Evolutionary conservation across 37 sponge, comb jelly and placozoan species (phyloP), one percentile per base, ranked within the genome.

Genomic region (Theonella swinhoei): DNA sequence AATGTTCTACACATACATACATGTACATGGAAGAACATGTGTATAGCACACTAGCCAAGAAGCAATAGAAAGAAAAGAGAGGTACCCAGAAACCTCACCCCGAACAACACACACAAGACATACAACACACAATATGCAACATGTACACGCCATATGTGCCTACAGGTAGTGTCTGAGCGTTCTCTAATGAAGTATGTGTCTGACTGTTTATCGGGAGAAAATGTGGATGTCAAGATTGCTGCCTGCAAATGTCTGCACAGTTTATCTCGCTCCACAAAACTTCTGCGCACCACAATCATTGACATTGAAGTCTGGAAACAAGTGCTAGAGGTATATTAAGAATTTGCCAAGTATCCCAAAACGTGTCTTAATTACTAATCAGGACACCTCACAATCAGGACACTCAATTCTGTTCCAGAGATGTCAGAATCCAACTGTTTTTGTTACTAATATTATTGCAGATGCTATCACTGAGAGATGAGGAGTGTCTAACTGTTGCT

Each of bases 231-330:
- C 75, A 73, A 36, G 41, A 31, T 83, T 26, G 75, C 83, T 1
- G 83, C 83, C 24, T 29, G 29, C 68, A 87, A 80, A 42, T 91
- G 87, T 66, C 88, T 91, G 32, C 83, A 82, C 61, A 83, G 88
- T 40, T 61, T 91, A 22, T 87, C 92, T 74, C 87, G 92, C 17
- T 91, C 92, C 29, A 75, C 84, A 1, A 91, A 91, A 75, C 85
- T 87, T n/a, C 80, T 91, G 33, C 63, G 92, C 2, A 91, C 92
- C 1, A 76, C 33, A 38, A 60, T 91, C 0, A 38, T 60, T 20
- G 92, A 91, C 69, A 64, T 42, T 22, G 88, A 87, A 65, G 76
- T 82, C 67, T 91, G 87, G 91, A 70, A 47, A 64, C 83, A 78
- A 20, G 67, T 77, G 24, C 75, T 91, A 61, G 64, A 70, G 42